These are phyloP conservation scores for Ptychoptera albimana DNA, from an alignment of 2,888 invertebrate species.

Conservation along the genomic window DNA sequence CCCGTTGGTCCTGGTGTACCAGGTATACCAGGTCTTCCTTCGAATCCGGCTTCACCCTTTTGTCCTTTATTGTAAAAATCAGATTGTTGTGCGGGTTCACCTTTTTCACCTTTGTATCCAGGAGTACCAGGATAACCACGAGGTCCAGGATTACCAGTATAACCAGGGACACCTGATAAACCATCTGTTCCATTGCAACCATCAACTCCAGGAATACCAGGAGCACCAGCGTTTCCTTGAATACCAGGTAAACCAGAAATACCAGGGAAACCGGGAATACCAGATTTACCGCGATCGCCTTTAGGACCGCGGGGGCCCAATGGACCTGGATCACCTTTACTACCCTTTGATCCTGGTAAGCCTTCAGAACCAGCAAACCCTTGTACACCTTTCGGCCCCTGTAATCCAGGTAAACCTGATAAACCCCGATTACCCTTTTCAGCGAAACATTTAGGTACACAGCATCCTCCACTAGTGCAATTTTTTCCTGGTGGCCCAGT, in stretches of 20 bases:
- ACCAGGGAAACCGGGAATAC: constrained; percentile 76
- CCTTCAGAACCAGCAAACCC: constrained; percentile 78
- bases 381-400: constrained; percentile 56
- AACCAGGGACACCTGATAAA: constrained; percentile 51
- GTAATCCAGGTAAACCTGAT: constrained; percentile 53
- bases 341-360: constrained; percentile 72
- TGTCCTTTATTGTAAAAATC: constrained; percentile 54
- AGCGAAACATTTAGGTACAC: constrained; percentile 74
- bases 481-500: constrained; percentile 34
- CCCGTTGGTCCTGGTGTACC: constrained; percentile 35
- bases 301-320: constrained; percentile 66
- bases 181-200: constrained; percentile 96
- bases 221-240: constrained; percentile 36
- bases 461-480: constrained; percentile 51
- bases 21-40: constrained; percentile 23
- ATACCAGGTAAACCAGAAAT: constrained; percentile 32
- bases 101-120: constrained; percentile 49
- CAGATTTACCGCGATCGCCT: constrained; percentile 73
- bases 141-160: constrained; percentile 55
- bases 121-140: constrained; percentile 44
- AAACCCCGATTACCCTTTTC: constrained; percentile 71
- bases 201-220: constrained; percentile 77
- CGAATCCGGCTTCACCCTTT: constrained; percentile 57
- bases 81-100: constrained; percentile 48
- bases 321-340: constrained; percentile 74